A percentile compares a stretch with the other conserved stretches of the same genome.
phyloP scores from a whole-genome alignment of 2,113 vertebrate genomes.

The Zosterops borbonicus region DNA sequence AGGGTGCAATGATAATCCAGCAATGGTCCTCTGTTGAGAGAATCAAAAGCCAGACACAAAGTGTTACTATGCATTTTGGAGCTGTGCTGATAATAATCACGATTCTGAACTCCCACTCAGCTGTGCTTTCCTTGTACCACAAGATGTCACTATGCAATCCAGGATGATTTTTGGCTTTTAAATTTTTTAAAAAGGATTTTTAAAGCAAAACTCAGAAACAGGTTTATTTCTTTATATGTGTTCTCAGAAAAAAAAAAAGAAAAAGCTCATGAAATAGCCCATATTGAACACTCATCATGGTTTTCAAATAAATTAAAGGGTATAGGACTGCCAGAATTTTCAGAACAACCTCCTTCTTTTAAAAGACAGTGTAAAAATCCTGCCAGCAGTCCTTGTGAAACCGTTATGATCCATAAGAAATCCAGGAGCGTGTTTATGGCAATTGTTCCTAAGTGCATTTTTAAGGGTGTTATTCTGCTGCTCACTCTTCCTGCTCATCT shows the following conservation, averaged over 20 bases:
- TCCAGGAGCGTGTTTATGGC: not conserved
- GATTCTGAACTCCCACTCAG: not conserved
- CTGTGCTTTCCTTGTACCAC: slow-evolving; percentile 65
- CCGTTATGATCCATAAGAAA: not conserved
- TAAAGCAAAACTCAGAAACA: slow-evolving; percentile 2
- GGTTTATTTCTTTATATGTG: slow-evolving; percentile 34
- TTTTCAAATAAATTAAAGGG: slow-evolving; percentile 25
- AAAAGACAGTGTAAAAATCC: not conserved
- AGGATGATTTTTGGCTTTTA: slow-evolving; percentile 49
- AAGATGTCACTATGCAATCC: slow-evolving; percentile 79
- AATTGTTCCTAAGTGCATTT: not conserved
- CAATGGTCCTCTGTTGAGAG: slow-evolving; percentile 29
- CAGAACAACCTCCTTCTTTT: not conserved
- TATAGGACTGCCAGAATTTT: not conserved
- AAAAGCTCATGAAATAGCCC: not conserved
- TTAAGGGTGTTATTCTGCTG: not conserved
- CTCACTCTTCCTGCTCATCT: not conserved
- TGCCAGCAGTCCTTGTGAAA: not conserved
- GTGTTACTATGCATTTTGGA: slow-evolving; percentile 9
- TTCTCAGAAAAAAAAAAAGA: slow-evolving; percentile 44
- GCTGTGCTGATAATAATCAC: not conserved
- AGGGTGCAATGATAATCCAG: not conserved
- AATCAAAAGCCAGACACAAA: slow-evolving; percentile 53
- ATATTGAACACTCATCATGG: not conserved
- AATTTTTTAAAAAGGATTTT: not conserved